Base-by-base conservation (phyloP, 2,888 invertebrate genomes). In the Thereva nobilitata region DNA sequence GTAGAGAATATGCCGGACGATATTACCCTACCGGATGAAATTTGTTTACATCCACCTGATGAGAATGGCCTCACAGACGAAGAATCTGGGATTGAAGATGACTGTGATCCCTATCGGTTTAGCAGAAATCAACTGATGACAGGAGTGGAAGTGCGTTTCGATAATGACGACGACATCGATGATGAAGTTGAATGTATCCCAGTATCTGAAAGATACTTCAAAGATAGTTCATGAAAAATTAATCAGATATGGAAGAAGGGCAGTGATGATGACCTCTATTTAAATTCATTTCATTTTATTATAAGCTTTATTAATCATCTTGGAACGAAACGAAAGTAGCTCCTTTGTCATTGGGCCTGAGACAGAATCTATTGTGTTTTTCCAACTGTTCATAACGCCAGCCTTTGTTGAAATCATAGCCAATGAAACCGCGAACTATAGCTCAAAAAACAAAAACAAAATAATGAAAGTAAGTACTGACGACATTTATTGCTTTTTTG, bases 1-100 rank as follows among this genome's bases (percentile, higher is more conserved):
- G 42, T 3, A 42, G 40, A 35, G 40, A 23, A 53, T 37, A 12
- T 3, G 4, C 55, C 41, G n/a, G 40, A 64, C 37, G 42, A 64
- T 34, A 42, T 35, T 8, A 38, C 38, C 64, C 54, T 23, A 2
- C 23, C 23, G 23, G 23, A 23, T 23, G 23, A 23, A 23, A 23
- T 23, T 23, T 23, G 23, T 23, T 23, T 23, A 23, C 23, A 23
- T 23, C 44, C 44, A 42, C 44, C 38, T 54, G 53, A 47, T 47
- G 2, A n/a, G 9, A 3, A n/a, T 5, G n/a, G 47, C 7, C 2
- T 2, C n/a, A 47, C 47, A 10, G 47, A 47, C 8, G 2, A 47
- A 47, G 10, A 47, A 47, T 47, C 7, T 2, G 2, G 47, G 10
- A 8, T 0, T 52, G 34, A 34, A 52, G 50, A 34, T 34, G 35